phyloP scores from a whole-genome alignment of 2,888 invertebrate genomes.

The Taenaris catops region DNA sequence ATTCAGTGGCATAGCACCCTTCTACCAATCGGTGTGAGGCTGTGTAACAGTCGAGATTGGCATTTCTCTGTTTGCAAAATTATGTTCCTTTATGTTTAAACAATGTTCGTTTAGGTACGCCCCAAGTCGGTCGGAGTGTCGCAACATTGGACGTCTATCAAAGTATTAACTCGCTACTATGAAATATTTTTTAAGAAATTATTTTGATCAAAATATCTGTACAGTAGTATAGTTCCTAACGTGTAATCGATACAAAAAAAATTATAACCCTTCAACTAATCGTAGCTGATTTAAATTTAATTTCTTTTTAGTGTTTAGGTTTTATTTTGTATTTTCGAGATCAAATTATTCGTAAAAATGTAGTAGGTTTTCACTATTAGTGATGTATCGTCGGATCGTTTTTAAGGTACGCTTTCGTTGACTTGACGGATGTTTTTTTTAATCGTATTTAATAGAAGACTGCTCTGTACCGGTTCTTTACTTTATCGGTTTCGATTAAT shows the following conservation, averaged over 20 bases:
- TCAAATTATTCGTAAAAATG: slow-evolving; percentile 53
- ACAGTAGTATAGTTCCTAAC: slow-evolving; percentile 77
- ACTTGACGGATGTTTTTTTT: slow-evolving; percentile 33
- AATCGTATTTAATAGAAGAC: slow-evolving; percentile 64
- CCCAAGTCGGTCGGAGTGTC: slow-evolving; percentile 16
- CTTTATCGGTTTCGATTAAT: slow-evolving; percentile 26
- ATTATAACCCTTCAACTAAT: slow-evolving; percentile 67
- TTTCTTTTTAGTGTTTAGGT: slow-evolving; percentile 44
- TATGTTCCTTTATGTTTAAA: slow-evolving; percentile 38
- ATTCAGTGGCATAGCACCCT: too few relatives aligned
- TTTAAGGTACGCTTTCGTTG: slow-evolving; percentile 38
- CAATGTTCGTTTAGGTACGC: slow-evolving; percentile 29
- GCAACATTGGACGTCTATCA: slow-evolving; percentile 23
- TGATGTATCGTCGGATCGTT: slow-evolving; percentile 44
- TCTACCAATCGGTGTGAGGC: slow-evolving; percentile 32
- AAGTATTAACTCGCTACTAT: slow-evolving; percentile 43
- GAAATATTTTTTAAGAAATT: slow-evolving; percentile 44
- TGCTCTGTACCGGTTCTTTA: slow-evolving; percentile 60
- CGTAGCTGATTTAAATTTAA: slow-evolving; percentile 45
- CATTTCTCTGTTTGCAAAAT: slow-evolving; percentile 25
- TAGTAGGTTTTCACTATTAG: slow-evolving; percentile 55
- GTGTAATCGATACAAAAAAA: slow-evolving; percentile 71
- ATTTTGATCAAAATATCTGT: slow-evolving; percentile 59
- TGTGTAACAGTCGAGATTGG: slow-evolving; percentile 55
- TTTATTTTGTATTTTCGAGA: slow-evolving; percentile 42